A percentile compares a stretch with the other conserved stretches of the same genome.
These are phyloP conservation scores for Erithacus rubecula DNA, from an alignment of 2,797 vertebrate species.

Conservation along the genomic window DNA sequence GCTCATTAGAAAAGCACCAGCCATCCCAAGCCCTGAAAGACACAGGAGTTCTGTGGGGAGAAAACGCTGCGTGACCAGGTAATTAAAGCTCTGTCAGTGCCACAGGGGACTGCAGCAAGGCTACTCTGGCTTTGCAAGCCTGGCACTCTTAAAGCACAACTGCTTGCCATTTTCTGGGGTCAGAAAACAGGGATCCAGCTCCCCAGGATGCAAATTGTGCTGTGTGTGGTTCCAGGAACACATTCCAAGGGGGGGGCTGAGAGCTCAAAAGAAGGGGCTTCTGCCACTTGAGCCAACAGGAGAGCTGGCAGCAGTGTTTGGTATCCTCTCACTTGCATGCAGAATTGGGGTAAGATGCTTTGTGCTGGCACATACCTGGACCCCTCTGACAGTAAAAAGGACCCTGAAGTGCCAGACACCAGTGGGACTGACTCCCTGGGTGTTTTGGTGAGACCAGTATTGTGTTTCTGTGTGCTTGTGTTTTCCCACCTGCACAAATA, in stretches of 20 bases:
- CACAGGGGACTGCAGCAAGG: background rate
- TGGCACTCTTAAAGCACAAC: background rate
- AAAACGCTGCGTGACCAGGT: background rate
- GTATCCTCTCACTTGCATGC: fast-evolving
- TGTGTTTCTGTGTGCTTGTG: background rate
- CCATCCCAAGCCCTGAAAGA: background rate
- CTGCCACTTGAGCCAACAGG: background rate
- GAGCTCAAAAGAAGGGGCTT: background rate
- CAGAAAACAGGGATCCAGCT: background rate
- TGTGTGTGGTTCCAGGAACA: background rate
- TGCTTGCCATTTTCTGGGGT: background rate
- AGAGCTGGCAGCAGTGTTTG: background rate
- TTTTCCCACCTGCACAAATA: background rate
- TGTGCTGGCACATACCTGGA: background rate
- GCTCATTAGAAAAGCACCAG: slow-evolving; percentile 29
- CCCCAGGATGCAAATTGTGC: background rate
- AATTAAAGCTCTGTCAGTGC: background rate
- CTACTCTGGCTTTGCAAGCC: background rate
- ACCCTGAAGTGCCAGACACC: background rate
- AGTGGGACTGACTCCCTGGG: background rate
- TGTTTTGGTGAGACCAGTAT: background rate
- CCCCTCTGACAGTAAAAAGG: background rate
- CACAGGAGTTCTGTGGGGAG: background rate
- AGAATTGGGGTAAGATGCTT: background rate
- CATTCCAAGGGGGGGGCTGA: background rate